Evolutionary conservation across 2,797 vertebrate genomes (phyloP), one percentile per base, ranked within the genome.

Genomic region (Anolis apletophallus): DNA sequence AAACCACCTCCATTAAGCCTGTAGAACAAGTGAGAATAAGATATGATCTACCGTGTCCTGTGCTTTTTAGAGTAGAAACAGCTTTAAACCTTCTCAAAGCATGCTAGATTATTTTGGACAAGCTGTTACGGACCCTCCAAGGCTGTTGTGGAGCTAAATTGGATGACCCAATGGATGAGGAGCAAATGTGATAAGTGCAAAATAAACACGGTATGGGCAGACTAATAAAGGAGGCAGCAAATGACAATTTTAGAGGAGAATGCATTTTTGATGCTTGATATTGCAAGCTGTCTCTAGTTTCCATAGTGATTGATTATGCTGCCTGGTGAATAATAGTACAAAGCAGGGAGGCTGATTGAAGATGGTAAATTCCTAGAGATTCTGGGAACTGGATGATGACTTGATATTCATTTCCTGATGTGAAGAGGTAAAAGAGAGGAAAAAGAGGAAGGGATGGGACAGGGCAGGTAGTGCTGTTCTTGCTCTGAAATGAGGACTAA

Each of bases 291-390:
- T 72, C 68, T 64, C 10, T 50, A 19, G 81, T 87, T 87, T 83
- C 86, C 68, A 87, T 83, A 75, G 86, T 61, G 67, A 87, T 57
- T 72, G 26, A 72, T 83, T 52, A 40, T 68, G 57, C 32, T 64
- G 40, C 75, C 40, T 83, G 32, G 81, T 29, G 55, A 83, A 59
- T 72, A 79, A 72, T 67, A n/a, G 26, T 14, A 61, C 29, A 26
- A 21, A 71, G 50, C 3, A 61, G 55, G 6, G 40, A 23, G 36
- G 40, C 73, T 82, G 55, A 78, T 21, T 59, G 75, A 55, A 32
- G 54, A 67, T 23, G 3, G 59, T 72, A 34, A 21, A 57, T 69
- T 81, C 34, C 52, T 17, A 71, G 36, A 50, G 67, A 50, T 64
- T 72, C 46, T n/a, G 19, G 21, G 26, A 16, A 68, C 46, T 32